Conservation (phyloP, 1,140 invertebrate genomes). For the Brachionus sp. region DNA sequence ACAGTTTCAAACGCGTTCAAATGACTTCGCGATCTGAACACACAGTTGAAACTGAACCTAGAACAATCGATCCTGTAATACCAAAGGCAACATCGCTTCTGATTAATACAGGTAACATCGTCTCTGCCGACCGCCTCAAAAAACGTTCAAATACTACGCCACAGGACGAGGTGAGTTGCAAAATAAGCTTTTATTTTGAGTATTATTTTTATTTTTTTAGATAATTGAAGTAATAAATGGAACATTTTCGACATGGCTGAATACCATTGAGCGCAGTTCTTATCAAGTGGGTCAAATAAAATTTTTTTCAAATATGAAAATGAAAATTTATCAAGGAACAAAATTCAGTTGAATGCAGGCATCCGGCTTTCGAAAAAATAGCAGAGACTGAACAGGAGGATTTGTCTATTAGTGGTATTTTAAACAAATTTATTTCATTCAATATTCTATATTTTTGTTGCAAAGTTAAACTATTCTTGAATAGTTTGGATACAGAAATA, state of each 20-base stretch:
- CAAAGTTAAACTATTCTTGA: slow-evolving; percentile 33
- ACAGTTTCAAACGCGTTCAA: background rate
- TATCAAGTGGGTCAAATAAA: background rate
- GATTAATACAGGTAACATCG: slow-evolving; percentile 11
- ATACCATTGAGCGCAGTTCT: background rate
- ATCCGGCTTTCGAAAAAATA: background rate
- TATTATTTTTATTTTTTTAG: background rate
- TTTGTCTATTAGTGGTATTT: slow-evolving; percentile 6
- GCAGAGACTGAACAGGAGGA: background rate
- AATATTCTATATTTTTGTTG: background rate
- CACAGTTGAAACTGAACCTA: background rate
- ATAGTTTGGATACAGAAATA: background rate
- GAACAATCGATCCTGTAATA: background rate
- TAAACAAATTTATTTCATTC: background rate
- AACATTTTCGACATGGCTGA: slow-evolving; percentile 27
- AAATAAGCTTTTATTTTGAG: too few relatives aligned
- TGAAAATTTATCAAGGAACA: slow-evolving; percentile 2
- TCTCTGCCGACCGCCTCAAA: slow-evolving; percentile 27
- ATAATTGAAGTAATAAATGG: slow-evolving; percentile 23
- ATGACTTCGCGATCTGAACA: slow-evolving; percentile 6
- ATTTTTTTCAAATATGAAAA: background rate
- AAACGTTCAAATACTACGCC: slow-evolving; percentile 18
- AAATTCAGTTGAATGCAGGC: background rate
- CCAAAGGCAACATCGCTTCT: slow-evolving; percentile 14
- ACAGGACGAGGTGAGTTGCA: slow-evolving; percentile 19